These are phyloP conservation scores for Zele albiditarsus DNA, from an alignment of 2,888 invertebrate species.

Conservation along the genomic window DNA sequence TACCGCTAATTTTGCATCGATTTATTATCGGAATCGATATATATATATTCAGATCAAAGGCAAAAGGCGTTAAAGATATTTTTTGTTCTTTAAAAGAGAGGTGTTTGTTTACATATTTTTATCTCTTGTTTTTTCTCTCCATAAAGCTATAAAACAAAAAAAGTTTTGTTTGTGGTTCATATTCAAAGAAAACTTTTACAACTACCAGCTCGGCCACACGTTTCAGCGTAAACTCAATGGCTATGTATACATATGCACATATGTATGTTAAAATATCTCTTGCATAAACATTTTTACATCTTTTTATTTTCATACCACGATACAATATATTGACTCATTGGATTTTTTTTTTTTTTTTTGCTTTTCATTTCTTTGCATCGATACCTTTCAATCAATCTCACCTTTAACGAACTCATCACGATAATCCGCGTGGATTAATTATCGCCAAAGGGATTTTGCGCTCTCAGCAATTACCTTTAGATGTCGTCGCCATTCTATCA, in stretches of 20 bases:
- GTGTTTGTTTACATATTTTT: too few relatives aligned
- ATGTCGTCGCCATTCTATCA: conserved; percentile 6
- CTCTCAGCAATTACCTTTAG: conserved; percentile 31
- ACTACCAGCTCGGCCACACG: too few relatives aligned
- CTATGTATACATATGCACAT: neutral
- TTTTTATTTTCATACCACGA: neutral
- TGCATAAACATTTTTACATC: neutral
- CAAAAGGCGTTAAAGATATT: neutral
- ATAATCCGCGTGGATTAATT: conserved; percentile 1
- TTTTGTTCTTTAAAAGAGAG: too few relatives aligned
- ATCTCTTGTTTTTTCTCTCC: too few relatives aligned
- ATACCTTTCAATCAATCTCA: neutral
- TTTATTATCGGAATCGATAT: neutral
- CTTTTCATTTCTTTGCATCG: neutral
- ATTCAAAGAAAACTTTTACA: too few relatives aligned
- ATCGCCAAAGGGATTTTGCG: conserved; percentile 10
- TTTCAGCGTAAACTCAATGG: too few relatives aligned
- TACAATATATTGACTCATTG: neutral
- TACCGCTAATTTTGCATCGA: neutral
- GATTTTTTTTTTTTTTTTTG: neutral
- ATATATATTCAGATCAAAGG: neutral
- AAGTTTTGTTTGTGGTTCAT: too few relatives aligned
- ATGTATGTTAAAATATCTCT: conserved; percentile 1
- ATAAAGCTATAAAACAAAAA: too few relatives aligned
- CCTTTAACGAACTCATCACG: neutral